These are phyloP conservation scores for Parapristionchus giblindavisi DNA, from an alignment of 2,888 invertebrate species.

Conservation along the genomic window DNA sequence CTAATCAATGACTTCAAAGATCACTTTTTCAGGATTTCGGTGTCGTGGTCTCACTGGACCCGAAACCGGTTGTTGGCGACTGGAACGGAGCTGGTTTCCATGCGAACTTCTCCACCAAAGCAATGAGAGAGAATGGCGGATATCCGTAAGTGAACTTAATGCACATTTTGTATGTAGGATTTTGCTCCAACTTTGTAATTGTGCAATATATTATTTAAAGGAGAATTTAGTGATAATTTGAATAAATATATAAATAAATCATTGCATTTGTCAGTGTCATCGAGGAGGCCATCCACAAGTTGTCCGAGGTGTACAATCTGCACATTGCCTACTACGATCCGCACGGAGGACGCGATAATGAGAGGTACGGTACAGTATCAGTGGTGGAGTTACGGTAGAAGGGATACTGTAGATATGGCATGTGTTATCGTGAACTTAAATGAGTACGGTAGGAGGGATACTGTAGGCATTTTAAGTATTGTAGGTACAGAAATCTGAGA, in stretches of 20 bases:
- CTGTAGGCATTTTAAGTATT: too few species aligned
- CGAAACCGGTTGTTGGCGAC: conserved; percentile 72
- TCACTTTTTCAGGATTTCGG: conserved; percentile 26
- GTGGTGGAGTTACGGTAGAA: too few species aligned
- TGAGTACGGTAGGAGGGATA: too few species aligned
- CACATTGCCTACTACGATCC: conserved; percentile 96
- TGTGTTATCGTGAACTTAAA: too few species aligned
- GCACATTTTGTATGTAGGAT: too few species aligned
- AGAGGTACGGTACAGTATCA: conserved; percentile 77
- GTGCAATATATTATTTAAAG: too few species aligned
- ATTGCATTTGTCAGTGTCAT: conserved; percentile 74
- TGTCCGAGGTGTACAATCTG: conserved; percentile 87
- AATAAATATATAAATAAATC: not conserved
- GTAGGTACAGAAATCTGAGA: too few species aligned
- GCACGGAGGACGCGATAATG: conserved; percentile 87
- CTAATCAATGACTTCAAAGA: too few species aligned
- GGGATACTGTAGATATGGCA: too few species aligned
- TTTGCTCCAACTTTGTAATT: too few species aligned
- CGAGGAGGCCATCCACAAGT: conserved; percentile 90
- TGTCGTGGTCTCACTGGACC: conserved; percentile 33
- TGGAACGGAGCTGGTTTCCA: conserved; percentile 95
- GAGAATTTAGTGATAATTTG: not conserved
- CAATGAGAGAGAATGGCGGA: conserved; percentile 88
- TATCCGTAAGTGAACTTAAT: conserved; percentile 51
- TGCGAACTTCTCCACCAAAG: conserved; percentile 90